Conservation (phyloP, 53 echinoderm and acorn worm species). For the Zoroaster sp. region DNA sequence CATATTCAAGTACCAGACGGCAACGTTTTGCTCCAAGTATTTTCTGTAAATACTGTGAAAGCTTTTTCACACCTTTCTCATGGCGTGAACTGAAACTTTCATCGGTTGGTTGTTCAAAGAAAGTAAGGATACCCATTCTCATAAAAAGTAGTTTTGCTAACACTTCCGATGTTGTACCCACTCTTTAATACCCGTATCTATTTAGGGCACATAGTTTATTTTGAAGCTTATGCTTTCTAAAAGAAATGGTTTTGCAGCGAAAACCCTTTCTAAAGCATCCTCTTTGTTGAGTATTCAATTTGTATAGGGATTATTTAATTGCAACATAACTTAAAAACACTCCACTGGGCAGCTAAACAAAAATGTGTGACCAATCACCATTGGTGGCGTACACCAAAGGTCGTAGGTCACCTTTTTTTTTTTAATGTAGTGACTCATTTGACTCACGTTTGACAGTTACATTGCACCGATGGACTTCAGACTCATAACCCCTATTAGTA, state of each 20-base stretch:
- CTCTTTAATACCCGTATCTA: no score
- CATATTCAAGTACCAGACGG: no score
- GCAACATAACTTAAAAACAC: conserved; percentile 27
- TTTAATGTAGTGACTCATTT: conserved; percentile 44
- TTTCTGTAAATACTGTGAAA: no score
- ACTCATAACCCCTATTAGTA: neutral
- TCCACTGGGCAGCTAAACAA: conserved; percentile 58
- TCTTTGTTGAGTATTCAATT: neutral
- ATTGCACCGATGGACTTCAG: neutral
- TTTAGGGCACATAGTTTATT: neutral
- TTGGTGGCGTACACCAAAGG: conserved; percentile 43
- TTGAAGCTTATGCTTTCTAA: neutral
- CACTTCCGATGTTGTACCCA: no score
- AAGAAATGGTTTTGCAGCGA: neutral
- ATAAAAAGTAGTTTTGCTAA: no score
- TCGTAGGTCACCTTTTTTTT: conserved; percentile 36
- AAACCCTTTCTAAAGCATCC: neutral
- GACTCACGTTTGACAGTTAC: conserved; percentile 2
- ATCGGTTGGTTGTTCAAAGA: no score
- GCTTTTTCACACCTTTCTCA: no score
- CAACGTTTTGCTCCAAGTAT: no score
- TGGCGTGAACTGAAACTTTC: no score
- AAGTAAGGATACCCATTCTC: no score
- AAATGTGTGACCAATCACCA: conserved; percentile 38
- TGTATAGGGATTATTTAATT: neutral